Evolutionary conservation across 1,140 invertebrate genomes (phyloP).

Genomic region (Aphaenogaster rudis): DNA sequence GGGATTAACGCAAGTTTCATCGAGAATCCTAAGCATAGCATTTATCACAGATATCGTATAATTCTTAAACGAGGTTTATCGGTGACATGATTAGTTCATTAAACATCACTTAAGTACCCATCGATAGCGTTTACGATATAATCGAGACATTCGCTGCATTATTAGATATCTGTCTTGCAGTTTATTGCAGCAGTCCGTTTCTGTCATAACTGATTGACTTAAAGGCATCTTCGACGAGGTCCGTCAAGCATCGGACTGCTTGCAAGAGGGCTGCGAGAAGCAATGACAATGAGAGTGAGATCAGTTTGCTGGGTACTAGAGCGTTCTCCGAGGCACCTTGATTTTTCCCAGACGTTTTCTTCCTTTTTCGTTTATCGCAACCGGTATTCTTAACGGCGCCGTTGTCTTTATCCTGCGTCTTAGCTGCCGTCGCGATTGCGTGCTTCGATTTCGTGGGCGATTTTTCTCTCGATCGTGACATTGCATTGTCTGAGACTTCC

Average conservation of each 20-base stretch:
- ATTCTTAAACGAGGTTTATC: constrained; percentile 54
- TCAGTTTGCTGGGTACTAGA: constrained; percentile 84
- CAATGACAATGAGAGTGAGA: constrained; percentile 85
- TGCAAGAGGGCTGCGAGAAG: constrained; percentile 85
- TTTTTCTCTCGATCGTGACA: constrained; percentile 39
- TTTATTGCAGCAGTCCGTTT: constrained; percentile 77
- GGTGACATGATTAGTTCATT: constrained; percentile 6
- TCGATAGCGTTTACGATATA: neutral
- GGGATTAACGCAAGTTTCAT: constrained; percentile 44
- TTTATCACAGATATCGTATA: constrained; percentile 74
- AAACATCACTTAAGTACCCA: neutral
- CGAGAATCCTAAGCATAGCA: constrained; percentile 60
- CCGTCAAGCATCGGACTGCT: constrained; percentile 84
- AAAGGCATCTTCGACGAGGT: constrained; percentile 84
- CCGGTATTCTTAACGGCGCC: constrained; percentile 1
- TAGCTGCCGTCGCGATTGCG: neutral
- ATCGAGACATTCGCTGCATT: neutral
- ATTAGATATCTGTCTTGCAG: neutral
- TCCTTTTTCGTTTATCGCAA: constrained; percentile 75
- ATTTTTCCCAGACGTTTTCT: constrained; percentile 69
- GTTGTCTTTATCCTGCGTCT: constrained; percentile 59
- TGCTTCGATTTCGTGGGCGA: constrained; percentile 43
- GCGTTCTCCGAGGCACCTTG: constrained; percentile 74
- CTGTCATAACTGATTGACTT: constrained; percentile 79
- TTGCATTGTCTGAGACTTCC: neutral